Evolutionary conservation across 1,140 invertebrate genomes (phyloP).

Genomic region (Ylistrum balloti): DNA sequence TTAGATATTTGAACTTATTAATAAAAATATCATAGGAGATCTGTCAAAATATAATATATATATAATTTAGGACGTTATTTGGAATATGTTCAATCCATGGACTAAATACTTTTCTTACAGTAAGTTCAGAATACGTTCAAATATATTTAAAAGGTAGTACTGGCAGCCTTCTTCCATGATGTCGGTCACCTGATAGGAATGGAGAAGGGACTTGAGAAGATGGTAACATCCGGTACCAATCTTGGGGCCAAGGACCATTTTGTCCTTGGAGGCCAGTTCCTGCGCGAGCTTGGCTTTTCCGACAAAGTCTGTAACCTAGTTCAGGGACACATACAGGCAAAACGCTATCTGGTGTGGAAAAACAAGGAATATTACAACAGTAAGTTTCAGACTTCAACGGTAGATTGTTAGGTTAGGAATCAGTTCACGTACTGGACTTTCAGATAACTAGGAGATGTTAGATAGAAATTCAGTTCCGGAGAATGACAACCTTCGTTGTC

Average conservation of each 20-base stretch:
- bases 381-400: conserved; percentile 46
- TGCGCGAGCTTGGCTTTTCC: conserved; percentile 63
- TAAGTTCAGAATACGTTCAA: too few species aligned
- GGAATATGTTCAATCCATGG: too few species aligned
- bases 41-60: too few species aligned
- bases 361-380: conserved; percentile 64
- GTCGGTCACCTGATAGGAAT: conserved; percentile 69
- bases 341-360: conserved; percentile 72
- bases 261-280: conserved; percentile 63
- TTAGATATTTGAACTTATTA: too few species aligned
- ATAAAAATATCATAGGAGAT: too few species aligned
- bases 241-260: conserved; percentile 69
- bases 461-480: too few species aligned
- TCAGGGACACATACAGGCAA: conserved; percentile 70
- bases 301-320: conserved; percentile 63
- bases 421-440: too few species aligned
- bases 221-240: conserved; percentile 64
- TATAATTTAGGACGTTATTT: too few species aligned
- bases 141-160: conserved; percentile 64
- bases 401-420: too few species aligned
- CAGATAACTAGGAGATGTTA: too few species aligned
- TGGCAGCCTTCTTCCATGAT: conserved; percentile 72
- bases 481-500: too few species aligned
- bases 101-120: too few species aligned
- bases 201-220: conserved; percentile 50